Conservation (phyloP, 2,888 invertebrate species). For the Melitaea athalia region DNA sequence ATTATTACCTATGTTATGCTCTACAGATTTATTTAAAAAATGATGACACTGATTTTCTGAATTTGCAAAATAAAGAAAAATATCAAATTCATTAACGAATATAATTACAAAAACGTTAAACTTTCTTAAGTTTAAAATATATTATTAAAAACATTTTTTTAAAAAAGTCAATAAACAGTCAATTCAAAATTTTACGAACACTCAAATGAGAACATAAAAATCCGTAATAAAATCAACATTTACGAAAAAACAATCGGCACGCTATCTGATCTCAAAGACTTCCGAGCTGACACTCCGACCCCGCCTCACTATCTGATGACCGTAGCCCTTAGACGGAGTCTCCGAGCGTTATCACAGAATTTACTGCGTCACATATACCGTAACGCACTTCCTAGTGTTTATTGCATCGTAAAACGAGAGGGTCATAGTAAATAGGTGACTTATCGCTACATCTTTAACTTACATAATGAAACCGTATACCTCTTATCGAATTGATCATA, state of each 20-base stretch:
- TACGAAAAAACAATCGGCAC: constrained; percentile 2
- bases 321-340: constrained; percentile 46
- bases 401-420: constrained; percentile 46
- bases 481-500: constrained; percentile 12
- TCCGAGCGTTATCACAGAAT: constrained; percentile 47
- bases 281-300: constrained; percentile 67
- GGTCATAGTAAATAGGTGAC: constrained; percentile 36
- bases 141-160: not conserved
- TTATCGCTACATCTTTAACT: constrained; percentile 28
- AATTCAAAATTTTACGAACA: not conserved
- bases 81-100: not conserved
- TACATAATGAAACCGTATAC: constrained; percentile 25
- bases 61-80: too few relatives aligned
- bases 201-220: constrained; percentile 5
- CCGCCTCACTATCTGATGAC: constrained; percentile 65
- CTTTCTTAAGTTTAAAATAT: not conserved
- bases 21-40: too few relatives aligned
- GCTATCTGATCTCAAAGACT: constrained; percentile 5
- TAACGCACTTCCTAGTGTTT: constrained; percentile 47
- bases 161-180: constrained; percentile 2
- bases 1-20: too few relatives aligned
- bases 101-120: not conserved
- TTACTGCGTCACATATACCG: constrained; percentile 46
- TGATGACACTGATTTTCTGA: too few relatives aligned
- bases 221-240: constrained; percentile 6